Evolutionary conservation across 2,888 invertebrate species (phyloP).

Genomic region (Calameuta filiformis): DNA sequence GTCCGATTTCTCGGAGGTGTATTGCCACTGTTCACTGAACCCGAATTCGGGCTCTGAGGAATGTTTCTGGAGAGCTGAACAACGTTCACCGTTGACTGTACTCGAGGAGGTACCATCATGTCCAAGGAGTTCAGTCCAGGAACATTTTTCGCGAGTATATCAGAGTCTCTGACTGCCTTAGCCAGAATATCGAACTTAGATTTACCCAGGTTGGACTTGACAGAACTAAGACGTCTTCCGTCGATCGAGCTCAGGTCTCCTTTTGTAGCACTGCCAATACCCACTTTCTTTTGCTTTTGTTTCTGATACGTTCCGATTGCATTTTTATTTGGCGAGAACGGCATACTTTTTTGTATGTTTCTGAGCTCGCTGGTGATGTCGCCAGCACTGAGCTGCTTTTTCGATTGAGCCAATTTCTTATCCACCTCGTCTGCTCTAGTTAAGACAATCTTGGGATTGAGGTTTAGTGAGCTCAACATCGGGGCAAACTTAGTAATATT

Average conservation of each 20-base stretch:
- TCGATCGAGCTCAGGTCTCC: constrained; percentile 28
- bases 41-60: constrained; percentile 58
- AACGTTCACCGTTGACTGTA: constrained; percentile 69
- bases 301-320: constrained; percentile 50
- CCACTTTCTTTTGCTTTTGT: constrained; percentile 32
- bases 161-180: constrained; percentile 56
- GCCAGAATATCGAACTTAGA: constrained; percentile 54
- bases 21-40: constrained; percentile 54
- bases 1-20: constrained; percentile 59
- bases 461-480: constrained; percentile 63
- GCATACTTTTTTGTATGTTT: constrained; percentile 57
- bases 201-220: constrained; percentile 43
- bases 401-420: constrained; percentile 43
- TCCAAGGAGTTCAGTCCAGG: constrained; percentile 72
- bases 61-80: constrained; percentile 69
- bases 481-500: constrained; percentile 54
- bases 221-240: constrained; percentile 28
- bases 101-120: constrained; percentile 70
- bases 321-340: constrained; percentile 50
- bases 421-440: constrained; percentile 60
- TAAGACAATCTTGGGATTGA: constrained; percentile 65
- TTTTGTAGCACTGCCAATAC: constrained; percentile 21
- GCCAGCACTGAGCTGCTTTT: constrained; percentile 51
- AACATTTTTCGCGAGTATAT: constrained; percentile 67
- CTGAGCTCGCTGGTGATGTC: constrained; percentile 57